Evolutionary conservation across 2,113 vertebrate species (phyloP).

Genomic region (Syngnathoides biaculeatus): DNA sequence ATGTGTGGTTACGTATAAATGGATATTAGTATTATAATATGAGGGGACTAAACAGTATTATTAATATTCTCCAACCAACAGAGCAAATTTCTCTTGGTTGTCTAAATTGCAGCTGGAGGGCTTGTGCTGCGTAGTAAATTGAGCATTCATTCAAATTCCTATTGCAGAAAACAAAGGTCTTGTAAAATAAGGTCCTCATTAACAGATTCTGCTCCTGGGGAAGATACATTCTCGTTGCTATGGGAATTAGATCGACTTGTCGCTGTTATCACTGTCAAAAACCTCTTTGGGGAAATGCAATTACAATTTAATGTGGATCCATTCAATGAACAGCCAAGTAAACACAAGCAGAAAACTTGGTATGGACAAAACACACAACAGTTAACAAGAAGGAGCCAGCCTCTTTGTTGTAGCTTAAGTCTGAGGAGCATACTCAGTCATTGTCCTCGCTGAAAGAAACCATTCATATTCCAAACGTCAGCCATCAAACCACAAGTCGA

Average conservation of each 20-base stretch:
- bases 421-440: slow-evolving; percentile 21
- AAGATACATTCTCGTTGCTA: slow-evolving; percentile 69
- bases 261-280: slow-evolving; percentile 56
- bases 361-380: background rate
- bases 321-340: slow-evolving; percentile 25
- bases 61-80: slow-evolving; percentile 64
- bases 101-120: slow-evolving; percentile 65
- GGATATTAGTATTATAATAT: background rate
- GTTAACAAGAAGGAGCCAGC: background rate
- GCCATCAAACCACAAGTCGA: slow-evolving; percentile 44
- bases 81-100: slow-evolving; percentile 59
- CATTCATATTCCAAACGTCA: slow-evolving; percentile 39
- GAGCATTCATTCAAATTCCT: slow-evolving; percentile 65
- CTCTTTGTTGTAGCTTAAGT: slow-evolving; percentile 21
- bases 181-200: slow-evolving; percentile 65
- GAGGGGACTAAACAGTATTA: slow-evolving; percentile 10
- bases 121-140: slow-evolving; percentile 60
- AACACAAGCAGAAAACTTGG: slow-evolving; percentile 15
- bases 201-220: slow-evolving; percentile 65
- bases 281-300: slow-evolving; percentile 36
- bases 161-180: slow-evolving; percentile 69
- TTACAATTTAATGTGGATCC: slow-evolving; percentile 38
- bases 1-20: slow-evolving; percentile 20
- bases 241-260: slow-evolving; percentile 67
- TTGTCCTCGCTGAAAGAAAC: slow-evolving; percentile 62